phyloP scores from a whole-genome alignment of 1,140 invertebrate genomes.

The Bombus consobrinus region DNA sequence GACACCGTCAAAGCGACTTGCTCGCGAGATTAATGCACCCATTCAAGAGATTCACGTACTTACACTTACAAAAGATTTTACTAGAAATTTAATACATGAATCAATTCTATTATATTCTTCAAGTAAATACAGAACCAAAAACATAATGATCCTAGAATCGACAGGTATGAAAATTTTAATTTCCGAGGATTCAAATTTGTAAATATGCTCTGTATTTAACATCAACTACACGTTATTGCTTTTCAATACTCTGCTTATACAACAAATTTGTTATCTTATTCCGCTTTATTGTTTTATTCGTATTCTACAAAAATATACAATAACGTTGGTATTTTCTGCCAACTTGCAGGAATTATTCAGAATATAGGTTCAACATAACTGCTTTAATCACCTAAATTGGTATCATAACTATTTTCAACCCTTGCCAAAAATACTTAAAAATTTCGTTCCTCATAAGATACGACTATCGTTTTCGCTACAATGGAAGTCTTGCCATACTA shows the following conservation, averaged over 20 bases:
- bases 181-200: neutral
- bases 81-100: neutral
- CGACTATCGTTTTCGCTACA: neutral
- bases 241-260: too few species aligned
- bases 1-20: too few species aligned
- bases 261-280: too few species aligned
- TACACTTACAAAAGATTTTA: neutral
- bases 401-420: neutral
- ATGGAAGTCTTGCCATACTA: neutral
- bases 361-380: neutral
- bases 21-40: neutral
- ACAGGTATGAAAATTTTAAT: neutral
- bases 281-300: neutral
- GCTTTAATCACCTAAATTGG: neutral
- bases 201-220: neutral
- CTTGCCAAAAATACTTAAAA: neutral
- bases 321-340: neutral
- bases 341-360: neutral
- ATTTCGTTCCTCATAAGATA: neutral
- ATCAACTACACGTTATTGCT: too few species aligned
- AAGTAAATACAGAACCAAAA: too few species aligned
- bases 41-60: neutral
- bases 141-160: too few species aligned
- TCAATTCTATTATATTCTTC: too few species aligned
- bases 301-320: neutral